Evolutionary conservation across 1,140 invertebrate species (phyloP).

Genomic region (Aphelenchoides fujianensis): DNA sequence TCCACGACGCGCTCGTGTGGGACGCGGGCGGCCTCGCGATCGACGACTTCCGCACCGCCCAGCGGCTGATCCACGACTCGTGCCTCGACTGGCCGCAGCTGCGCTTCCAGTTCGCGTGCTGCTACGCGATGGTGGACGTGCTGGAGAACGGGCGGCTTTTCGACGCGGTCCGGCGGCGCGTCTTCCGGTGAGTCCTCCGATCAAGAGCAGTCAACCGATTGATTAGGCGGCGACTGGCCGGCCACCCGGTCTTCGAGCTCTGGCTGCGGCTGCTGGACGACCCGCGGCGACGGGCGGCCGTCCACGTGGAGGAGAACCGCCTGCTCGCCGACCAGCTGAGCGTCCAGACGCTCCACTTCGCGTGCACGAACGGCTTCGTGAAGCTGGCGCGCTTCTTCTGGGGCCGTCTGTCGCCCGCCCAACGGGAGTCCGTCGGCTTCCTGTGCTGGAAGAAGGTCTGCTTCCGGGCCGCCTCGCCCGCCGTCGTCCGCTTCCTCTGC

Average conservation of each 20-base stretch:
- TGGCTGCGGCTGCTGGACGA: background rate
- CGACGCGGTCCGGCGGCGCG: background rate
- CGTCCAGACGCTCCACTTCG: background rate
- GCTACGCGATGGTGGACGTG: background rate
- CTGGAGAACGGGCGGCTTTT: background rate
- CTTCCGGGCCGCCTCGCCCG: background rate
- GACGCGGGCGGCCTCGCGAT: too few relatives aligned
- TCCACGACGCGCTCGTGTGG: too few relatives aligned
- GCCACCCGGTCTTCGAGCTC: background rate
- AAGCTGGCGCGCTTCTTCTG: background rate
- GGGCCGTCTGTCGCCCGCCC: background rate
- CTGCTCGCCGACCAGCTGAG: background rate
- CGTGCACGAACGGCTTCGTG: background rate
- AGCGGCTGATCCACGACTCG: too few relatives aligned
- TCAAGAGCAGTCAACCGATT: too few relatives aligned
- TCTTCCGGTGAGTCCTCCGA: background rate
- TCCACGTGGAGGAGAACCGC: background rate
- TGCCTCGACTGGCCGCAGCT: constrained; percentile 3
- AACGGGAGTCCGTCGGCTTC: background rate
- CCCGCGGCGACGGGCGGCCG: background rate
- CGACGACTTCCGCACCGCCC: too few relatives aligned
- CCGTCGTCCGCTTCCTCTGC: background rate
- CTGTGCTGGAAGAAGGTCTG: background rate
- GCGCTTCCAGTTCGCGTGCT: background rate
- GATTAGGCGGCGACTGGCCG: background rate